Percentiles rank a stretch among this genome's conserved stretches.
Conservation (phyloP, 2,113 vertebrate genomes). For the Meleagris gallopavo region DNA sequence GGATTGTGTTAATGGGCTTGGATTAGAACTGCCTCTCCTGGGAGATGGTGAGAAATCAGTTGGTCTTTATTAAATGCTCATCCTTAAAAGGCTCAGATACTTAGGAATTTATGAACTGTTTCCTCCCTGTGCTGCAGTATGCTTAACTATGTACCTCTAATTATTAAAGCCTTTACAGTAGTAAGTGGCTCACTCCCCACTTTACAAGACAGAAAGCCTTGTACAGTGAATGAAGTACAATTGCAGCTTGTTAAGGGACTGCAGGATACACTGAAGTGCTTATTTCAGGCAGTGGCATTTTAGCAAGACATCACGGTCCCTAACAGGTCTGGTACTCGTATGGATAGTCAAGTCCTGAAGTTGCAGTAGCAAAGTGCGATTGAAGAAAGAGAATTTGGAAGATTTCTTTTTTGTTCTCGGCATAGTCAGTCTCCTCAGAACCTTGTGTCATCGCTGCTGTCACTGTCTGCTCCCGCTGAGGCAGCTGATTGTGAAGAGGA, state of each 20-base stretch:
- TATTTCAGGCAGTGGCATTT: background rate
- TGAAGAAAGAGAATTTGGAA: background rate
- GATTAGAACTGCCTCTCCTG: background rate
- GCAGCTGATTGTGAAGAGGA: slow-evolving; percentile 73
- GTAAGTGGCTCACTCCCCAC: background rate
- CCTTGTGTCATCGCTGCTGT: slow-evolving; percentile 64
- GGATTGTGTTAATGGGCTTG: background rate
- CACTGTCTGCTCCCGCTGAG: slow-evolving; percentile 17
- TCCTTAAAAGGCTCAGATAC: background rate
- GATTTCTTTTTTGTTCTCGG: background rate
- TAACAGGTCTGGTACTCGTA: background rate
- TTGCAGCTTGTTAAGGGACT: background rate
- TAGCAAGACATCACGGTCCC: background rate
- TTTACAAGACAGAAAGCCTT: background rate
- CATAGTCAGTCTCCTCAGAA: slow-evolving; percentile 49
- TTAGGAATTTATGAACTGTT: background rate
- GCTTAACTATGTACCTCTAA: background rate
- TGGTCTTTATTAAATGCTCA: slow-evolving; percentile 38
- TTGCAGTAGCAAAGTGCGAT: background rate
- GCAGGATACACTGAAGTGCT: background rate
- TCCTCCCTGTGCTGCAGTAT: background rate
- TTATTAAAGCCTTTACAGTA: background rate
- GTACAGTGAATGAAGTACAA: background rate
- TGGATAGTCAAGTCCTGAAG: background rate
- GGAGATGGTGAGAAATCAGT: background rate